A percentile compares a stretch with the other conserved stretches of the same genome.
Evolutionary conservation across 2,888 invertebrate genomes (phyloP).

Genomic region (Melanargia galathea): DNA sequence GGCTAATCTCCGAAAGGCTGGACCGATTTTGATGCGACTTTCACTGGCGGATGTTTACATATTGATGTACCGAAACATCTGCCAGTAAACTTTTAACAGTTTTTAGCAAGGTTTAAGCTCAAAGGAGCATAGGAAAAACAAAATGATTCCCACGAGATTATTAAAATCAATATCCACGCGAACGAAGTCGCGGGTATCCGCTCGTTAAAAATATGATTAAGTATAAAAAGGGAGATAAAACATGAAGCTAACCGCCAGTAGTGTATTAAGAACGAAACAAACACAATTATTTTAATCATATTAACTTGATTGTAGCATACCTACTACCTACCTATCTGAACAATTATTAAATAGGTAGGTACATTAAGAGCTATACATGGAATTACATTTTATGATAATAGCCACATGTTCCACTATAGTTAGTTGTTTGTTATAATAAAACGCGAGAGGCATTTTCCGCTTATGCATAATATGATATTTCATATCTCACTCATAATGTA

Average conservation of each 20-base stretch:
- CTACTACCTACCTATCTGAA: constrained; percentile 12
- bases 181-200: no score
- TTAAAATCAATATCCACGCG: no score
- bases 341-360: constrained; percentile 1
- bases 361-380: constrained; percentile 15
- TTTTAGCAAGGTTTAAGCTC: no score
- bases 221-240: neutral
- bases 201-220: no score
- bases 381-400: constrained; percentile 30
- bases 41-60: no score
- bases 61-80: no score
- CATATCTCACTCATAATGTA: neutral
- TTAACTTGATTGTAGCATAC: constrained; percentile 3
- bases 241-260: neutral
- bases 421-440: constrained; percentile 19
- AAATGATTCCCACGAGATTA: no score
- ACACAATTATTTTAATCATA: neutral
- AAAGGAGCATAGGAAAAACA: no score
- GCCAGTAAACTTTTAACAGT: no score
- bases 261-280: neutral
- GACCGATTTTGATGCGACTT: no score
- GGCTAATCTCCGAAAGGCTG: no score
- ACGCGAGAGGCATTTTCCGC: constrained; percentile 29
- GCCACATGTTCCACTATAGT: constrained; percentile 15
- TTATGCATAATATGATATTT: constrained; percentile 10